A percentile compares a stretch with the other conserved stretches of the same genome.
Conservation (phyloP, 2,113 vertebrate genomes). For the Meles meles region DNA sequence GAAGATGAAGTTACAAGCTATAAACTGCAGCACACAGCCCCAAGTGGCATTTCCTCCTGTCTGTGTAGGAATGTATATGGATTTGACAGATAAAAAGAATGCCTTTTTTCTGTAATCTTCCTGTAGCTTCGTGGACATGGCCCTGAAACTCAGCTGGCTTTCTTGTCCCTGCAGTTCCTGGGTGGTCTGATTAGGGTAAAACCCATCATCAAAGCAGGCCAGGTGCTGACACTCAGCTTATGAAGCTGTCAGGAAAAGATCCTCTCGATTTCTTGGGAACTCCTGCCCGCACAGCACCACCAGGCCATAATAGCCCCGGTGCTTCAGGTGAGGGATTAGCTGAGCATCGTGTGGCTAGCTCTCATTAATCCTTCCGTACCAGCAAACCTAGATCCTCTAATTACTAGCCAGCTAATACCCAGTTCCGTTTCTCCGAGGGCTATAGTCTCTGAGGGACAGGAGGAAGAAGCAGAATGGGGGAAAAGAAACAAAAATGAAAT, state of each 20-base stretch:
- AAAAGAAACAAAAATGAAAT: background rate
- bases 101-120: constrained; percentile 24
- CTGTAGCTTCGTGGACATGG: background rate
- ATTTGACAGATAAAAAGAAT: constrained; percentile 15
- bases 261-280: constrained; percentile 12
- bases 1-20: background rate
- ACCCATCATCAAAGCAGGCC: constrained; percentile 43
- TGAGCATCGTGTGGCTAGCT: background rate
- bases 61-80: background rate
- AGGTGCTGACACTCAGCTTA: constrained; percentile 30
- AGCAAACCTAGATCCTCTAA: constrained; percentile 6
- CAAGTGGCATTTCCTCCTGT: background rate
- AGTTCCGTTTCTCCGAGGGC: background rate
- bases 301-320: background rate
- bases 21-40: background rate
- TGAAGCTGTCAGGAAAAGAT: background rate
- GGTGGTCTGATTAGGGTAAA: constrained; percentile 60
- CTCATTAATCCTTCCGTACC: background rate
- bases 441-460: background rate
- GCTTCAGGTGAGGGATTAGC: constrained; percentile 29
- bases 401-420: constrained; percentile 34
- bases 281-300: background rate
- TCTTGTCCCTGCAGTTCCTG: background rate
- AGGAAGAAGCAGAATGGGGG: background rate
- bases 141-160: constrained; percentile 36